Percentiles rank a stretch among this genome's conserved stretches.
Conservation (phyloP, 2,888 invertebrate genomes). For the Trachelus stipa region DNA sequence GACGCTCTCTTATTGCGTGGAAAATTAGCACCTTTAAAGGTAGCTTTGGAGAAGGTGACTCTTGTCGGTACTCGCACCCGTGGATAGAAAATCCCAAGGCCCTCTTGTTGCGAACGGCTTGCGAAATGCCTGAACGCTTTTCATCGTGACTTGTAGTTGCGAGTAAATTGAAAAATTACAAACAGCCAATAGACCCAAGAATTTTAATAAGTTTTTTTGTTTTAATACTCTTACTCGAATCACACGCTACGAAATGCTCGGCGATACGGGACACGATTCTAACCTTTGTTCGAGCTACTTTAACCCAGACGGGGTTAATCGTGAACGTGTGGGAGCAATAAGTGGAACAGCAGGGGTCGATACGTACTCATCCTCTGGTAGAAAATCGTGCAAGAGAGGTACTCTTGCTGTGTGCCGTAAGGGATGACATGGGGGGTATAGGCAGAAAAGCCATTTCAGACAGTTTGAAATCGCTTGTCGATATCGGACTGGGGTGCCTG, state of each 20-base stretch:
- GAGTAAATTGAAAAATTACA: background rate
- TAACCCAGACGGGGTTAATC: background rate
- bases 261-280: background rate
- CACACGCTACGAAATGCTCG: background rate
- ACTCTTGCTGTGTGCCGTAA: background rate
- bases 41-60: background rate
- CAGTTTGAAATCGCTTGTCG: background rate
- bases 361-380: background rate
- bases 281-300: background rate
- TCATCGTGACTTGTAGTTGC: background rate
- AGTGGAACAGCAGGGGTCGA: background rate
- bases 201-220: background rate
- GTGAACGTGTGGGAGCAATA: background rate
- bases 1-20: background rate
- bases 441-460: background rate
- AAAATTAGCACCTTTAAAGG: conserved; percentile 11
- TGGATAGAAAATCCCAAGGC: background rate
- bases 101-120: background rate
- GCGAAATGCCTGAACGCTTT: background rate
- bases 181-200: background rate
- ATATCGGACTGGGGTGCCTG: background rate
- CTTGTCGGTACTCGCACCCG: background rate
- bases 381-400: background rate
- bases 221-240: background rate
- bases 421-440: background rate